These are phyloP conservation scores for Nemotelus pantherinus DNA, from an alignment of 2,888 invertebrate genomes.

Conservation along the genomic window DNA sequence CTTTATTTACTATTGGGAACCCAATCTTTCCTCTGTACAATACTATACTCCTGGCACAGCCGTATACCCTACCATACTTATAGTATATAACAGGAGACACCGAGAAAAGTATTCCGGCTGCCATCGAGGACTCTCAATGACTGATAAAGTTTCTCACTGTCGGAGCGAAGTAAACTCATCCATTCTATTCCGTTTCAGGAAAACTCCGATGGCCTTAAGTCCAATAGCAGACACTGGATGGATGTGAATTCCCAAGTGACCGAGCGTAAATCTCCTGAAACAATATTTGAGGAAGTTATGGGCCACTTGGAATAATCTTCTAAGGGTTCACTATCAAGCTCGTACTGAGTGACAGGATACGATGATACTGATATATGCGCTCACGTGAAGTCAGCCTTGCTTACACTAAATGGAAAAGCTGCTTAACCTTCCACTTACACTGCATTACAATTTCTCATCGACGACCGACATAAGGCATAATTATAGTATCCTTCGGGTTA, in stretches of 20 bases:
- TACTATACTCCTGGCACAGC: neutral
- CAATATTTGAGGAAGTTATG: constrained; percentile 43
- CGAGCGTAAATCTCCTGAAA: constrained; percentile 41
- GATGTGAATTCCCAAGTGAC: constrained; percentile 26
- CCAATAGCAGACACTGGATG: constrained; percentile 4
- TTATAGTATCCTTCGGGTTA: constrained; percentile 16
- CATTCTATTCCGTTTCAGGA: neutral
- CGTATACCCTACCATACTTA: neutral
- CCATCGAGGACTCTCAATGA: neutral
- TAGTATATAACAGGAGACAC: neutral
- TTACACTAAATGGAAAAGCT: constrained; percentile 36
- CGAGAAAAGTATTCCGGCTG: neutral
- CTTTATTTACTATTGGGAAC: no score
- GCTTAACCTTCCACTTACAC: constrained; percentile 36
- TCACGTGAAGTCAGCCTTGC: constrained; percentile 28
- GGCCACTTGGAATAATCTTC: constrained; percentile 42
- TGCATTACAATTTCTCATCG: constrained; percentile 37
- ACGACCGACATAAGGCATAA: constrained; percentile 30
- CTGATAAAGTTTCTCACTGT: neutral
- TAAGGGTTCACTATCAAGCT: constrained; percentile 21
- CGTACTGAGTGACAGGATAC: neutral
- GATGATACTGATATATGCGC: constrained; percentile 30
- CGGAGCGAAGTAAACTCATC: neutral
- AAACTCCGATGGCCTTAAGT: constrained; percentile 3
- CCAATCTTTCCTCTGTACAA: no score